Conservation (phyloP, 1,140 invertebrate species). For the Augochlora pura region DNA sequence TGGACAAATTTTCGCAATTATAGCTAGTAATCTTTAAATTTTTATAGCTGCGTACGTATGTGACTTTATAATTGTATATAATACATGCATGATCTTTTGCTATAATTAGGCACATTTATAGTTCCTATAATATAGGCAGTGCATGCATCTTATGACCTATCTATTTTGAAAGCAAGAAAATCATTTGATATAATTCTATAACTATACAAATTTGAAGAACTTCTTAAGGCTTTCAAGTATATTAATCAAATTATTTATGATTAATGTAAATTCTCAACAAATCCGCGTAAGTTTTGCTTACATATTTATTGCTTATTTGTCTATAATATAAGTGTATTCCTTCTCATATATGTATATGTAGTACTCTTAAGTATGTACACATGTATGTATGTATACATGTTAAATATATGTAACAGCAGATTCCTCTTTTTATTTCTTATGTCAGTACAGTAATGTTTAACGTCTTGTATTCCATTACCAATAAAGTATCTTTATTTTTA, state of each 20-base stretch:
- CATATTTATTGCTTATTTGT: background rate
- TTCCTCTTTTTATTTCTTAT: constrained; percentile 18
- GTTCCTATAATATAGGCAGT: constrained; percentile 11
- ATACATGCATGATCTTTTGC: constrained; percentile 9
- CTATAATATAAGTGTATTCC: background rate
- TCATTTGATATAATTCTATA: background rate
- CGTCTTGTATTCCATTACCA: constrained; percentile 5
- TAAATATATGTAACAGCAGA: constrained; percentile 17
- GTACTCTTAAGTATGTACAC: background rate
- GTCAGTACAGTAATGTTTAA: background rate
- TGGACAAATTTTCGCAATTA: background rate
- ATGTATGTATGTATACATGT: background rate
- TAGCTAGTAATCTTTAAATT: background rate
- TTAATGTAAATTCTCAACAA: background rate
- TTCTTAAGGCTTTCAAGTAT: constrained; percentile 4
- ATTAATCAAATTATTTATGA: background rate
- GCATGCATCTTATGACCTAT: constrained; percentile 2
- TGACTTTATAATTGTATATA: background rate
- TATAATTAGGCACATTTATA: constrained; percentile 20
- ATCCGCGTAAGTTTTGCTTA: background rate
- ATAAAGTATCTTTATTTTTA: constrained; percentile 14
- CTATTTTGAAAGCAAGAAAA: background rate
- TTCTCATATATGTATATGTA: background rate
- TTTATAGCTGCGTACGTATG: background rate
- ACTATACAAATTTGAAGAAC: constrained; percentile 5